Evolutionary conservation across 2,797 vertebrate species (phyloP).

Genomic region (Channa striata): DNA sequence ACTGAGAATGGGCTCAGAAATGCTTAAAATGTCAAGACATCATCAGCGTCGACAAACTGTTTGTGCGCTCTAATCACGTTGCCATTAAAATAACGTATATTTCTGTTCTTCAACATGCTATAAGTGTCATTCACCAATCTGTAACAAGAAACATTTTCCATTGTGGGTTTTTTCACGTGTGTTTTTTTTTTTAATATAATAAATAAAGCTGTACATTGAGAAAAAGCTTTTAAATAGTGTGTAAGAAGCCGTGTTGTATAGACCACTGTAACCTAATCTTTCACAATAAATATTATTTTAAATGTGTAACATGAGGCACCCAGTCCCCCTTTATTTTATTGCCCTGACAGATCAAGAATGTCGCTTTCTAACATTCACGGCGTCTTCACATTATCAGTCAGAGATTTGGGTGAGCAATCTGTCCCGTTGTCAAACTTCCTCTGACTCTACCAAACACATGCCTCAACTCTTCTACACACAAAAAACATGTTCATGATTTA

Average conservation of each 20-base stretch:
- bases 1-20: slow-evolving; percentile 62
- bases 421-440: slow-evolving; percentile 16
- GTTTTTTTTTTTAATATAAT: slow-evolving; percentile 19
- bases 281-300: slow-evolving; percentile 38
- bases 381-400: slow-evolving; percentile 20
- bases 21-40: slow-evolving; percentile 34
- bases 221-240: slow-evolving; percentile 18
- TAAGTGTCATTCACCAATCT: slow-evolving; percentile 3
- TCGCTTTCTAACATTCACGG: slow-evolving; percentile 32
- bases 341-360: slow-evolving; percentile 27
- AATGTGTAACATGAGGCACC: slow-evolving; percentile 12
- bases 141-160: slow-evolving; percentile 3
- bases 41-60: slow-evolving; percentile 1
- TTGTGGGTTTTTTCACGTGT: slow-evolving; percentile 13
- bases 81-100: slow-evolving; percentile 48
- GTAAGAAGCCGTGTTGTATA: slow-evolving; percentile 13
- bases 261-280: neutral
- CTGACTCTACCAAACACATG: slow-evolving; percentile 25
- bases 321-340: slow-evolving; percentile 14
- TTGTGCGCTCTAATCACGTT: slow-evolving; percentile 26
- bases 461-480: slow-evolving; percentile 6
- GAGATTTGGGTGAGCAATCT: slow-evolving; percentile 4
- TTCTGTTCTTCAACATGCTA: slow-evolving; percentile 61
- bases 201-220: slow-evolving; percentile 19
- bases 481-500: slow-evolving; percentile 7